phyloP scores from a whole-genome alignment of 2,113 vertebrate genomes.

The Paramisgurnus dabryanus region DNA sequence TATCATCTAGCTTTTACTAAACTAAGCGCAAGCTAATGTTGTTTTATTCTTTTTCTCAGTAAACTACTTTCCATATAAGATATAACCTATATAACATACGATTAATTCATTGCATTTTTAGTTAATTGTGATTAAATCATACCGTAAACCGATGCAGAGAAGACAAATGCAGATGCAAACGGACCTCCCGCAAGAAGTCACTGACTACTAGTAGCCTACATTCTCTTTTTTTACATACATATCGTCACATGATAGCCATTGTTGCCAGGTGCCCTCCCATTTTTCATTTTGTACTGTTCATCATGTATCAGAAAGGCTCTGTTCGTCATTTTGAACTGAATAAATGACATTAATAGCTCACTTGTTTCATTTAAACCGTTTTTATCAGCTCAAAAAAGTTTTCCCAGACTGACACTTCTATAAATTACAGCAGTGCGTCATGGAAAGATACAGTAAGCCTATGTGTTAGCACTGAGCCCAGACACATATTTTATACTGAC shows the following conservation, averaged over 20 bases:
- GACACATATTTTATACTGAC: too few species aligned
- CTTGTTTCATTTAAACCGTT: not conserved
- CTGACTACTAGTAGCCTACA: not conserved
- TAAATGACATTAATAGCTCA: not conserved
- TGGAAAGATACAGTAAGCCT: too few species aligned
- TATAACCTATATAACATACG: too few species aligned
- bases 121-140: not conserved
- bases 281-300: not conserved
- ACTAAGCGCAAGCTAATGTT: not conserved
- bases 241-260: not conserved
- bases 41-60: not conserved
- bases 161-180: not conserved
- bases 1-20: not conserved
- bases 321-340: not conserved
- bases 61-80: not conserved
- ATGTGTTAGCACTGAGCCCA: too few species aligned
- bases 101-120: not conserved
- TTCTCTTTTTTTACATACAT: not conserved
- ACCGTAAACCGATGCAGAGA: not conserved
- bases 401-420: not conserved
- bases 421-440: not conserved
- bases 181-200: not conserved
- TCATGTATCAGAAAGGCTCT: not conserved
- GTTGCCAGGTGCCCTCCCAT: conserved; percentile 8
- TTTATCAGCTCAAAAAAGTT: not conserved